Evolutionary conservation across 2,113 vertebrate genomes (phyloP).

Genomic region (Etia nguti): DNA sequence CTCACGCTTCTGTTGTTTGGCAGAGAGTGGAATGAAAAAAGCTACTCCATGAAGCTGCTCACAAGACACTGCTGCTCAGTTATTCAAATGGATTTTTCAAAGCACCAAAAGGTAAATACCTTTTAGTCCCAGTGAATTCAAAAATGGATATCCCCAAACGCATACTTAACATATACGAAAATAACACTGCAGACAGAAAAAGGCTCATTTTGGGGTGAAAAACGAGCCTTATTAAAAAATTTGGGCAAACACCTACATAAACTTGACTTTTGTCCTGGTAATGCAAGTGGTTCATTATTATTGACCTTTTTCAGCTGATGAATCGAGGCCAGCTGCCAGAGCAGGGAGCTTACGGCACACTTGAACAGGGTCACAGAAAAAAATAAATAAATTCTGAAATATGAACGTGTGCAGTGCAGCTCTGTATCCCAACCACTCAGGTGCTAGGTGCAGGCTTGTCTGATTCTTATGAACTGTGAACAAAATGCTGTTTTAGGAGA

Average conservation of each 20-base stretch:
- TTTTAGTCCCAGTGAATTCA: not conserved
- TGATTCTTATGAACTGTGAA: not conserved
- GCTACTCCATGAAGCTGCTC: not conserved
- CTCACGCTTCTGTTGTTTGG: not conserved
- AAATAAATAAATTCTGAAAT: not conserved
- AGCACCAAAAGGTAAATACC: not conserved
- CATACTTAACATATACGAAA: not conserved
- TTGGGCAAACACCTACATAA: not conserved
- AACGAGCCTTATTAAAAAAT: not conserved
- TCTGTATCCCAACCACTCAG: not conserved
- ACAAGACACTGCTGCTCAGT: not conserved
- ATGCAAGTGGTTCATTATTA: not conserved
- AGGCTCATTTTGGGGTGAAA: not conserved
- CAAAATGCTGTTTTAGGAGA: not conserved
- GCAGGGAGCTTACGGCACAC: accelerated
- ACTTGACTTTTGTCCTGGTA: not conserved
- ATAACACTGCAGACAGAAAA: not conserved
- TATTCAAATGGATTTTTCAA: not conserved
- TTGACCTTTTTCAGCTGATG: not conserved
- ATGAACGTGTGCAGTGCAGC: not conserved
- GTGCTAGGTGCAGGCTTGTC: not conserved
- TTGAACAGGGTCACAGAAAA: not conserved
- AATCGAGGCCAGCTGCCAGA: not conserved
- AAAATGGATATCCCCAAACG: not conserved
- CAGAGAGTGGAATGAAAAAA: not conserved